Evolutionary conservation across 2,888 invertebrate species (phyloP).

Genomic region (Tridacna crocea): DNA sequence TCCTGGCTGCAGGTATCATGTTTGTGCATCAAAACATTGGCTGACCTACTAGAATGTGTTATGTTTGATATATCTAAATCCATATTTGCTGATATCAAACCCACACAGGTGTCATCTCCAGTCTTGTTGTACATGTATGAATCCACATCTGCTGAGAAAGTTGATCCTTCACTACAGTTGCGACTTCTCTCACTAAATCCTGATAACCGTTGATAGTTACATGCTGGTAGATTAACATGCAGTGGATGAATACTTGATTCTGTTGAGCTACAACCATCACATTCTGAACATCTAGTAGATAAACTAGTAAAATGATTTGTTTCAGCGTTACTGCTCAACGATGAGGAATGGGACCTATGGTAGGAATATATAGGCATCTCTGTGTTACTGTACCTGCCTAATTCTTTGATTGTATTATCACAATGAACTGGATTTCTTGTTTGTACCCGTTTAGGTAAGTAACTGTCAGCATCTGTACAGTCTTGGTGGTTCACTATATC

Average conservation of each 20-base stretch:
- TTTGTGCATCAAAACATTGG: too few species aligned
- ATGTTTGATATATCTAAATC: too few species aligned
- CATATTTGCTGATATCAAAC: too few species aligned
- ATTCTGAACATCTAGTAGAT: slow-evolving; percentile 15
- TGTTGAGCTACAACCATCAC: slow-evolving; percentile 1
- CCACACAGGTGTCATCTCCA: too few species aligned
- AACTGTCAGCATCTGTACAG: neutral
- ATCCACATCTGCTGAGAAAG: neutral
- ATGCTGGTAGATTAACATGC: neutral
- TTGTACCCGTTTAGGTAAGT: neutral
- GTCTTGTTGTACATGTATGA: too few species aligned
- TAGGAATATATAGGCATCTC: neutral
- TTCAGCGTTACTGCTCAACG: neutral
- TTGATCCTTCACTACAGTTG: neutral
- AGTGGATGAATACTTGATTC: neutral
- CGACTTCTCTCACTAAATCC: neutral
- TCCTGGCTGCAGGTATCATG: too few species aligned
- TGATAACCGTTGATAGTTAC: neutral
- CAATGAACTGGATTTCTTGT: neutral
- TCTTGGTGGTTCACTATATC: neutral
- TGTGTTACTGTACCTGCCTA: neutral
- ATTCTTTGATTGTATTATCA: neutral
- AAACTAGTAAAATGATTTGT: neutral
- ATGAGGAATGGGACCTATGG: slow-evolving; percentile 4
- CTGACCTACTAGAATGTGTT: too few species aligned